Conservation (phyloP, 2,113 vertebrate species). For the Vanacampus margaritifer region DNA sequence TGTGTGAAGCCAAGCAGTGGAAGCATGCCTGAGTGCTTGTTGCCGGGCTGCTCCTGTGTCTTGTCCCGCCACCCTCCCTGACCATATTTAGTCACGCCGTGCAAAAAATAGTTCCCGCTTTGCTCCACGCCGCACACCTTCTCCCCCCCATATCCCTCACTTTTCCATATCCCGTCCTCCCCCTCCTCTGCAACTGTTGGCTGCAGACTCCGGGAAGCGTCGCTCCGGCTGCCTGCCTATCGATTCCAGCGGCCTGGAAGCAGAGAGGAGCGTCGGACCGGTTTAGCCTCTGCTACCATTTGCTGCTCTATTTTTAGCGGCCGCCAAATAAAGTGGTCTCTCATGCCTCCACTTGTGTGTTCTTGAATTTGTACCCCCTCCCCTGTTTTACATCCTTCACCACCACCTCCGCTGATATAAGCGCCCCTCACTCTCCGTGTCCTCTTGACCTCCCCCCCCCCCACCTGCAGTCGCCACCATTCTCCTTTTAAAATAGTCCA, state of each 20-base stretch:
- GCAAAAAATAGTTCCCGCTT: slow-evolving; percentile 92
- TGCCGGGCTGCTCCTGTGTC: slow-evolving; percentile 84
- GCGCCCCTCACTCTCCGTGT: slow-evolving; percentile 39
- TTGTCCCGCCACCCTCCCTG: slow-evolving; percentile 88
- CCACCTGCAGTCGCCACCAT: slow-evolving; percentile 26
- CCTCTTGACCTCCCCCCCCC: slow-evolving; percentile 47
- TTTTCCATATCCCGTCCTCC: slow-evolving; percentile 62
- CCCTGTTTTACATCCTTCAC: slow-evolving; percentile 56
- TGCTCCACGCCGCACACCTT: slow-evolving; percentile 35
- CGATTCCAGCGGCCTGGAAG: slow-evolving; percentile 81
- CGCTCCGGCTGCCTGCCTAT: slow-evolving; percentile 84
- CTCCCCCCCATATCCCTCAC: slow-evolving; percentile 4
- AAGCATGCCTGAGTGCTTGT: slow-evolving; percentile 85
- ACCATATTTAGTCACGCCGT: slow-evolving; percentile 99
- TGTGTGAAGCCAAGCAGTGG: slow-evolving; percentile 88
- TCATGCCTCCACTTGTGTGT: slow-evolving; percentile 64
- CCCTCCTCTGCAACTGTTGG: slow-evolving; percentile 83
- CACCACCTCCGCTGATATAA: slow-evolving; percentile 52
- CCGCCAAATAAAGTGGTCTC: slow-evolving; percentile 93
- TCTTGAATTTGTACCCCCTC: slow-evolving; percentile 44
- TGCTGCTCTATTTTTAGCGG: slow-evolving; percentile 81
- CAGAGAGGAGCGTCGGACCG: slow-evolving; percentile 51
- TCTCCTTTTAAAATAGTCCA: slow-evolving; percentile 73
- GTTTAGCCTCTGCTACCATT: slow-evolving; percentile 76
- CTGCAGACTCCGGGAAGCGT: slow-evolving; percentile 79